Evolutionary conservation across 2,113 vertebrate genomes (phyloP).

Genomic region (Circaetus cinerascens): DNA sequence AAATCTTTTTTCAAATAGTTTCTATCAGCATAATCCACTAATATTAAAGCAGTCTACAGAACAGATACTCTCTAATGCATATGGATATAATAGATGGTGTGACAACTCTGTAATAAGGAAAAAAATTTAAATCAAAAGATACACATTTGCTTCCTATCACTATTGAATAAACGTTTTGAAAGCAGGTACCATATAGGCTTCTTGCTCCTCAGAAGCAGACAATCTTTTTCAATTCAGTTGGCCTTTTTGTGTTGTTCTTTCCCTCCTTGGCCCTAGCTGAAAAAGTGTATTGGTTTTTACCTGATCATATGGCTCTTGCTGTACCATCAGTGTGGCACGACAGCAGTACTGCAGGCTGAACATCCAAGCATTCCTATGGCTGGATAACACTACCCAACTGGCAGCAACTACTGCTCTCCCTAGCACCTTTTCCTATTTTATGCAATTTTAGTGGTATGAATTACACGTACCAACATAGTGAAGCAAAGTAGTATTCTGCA

Average conservation of each 20-base stretch:
- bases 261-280: not conserved
- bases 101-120: not conserved
- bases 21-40: not conserved
- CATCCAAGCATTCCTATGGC: rapidly evolving
- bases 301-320: not conserved
- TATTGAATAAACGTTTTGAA: not conserved
- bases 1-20: not conserved
- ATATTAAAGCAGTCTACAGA: not conserved
- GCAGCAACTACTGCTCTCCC: not conserved
- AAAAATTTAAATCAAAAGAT: not conserved
- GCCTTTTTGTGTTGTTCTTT: not conserved
- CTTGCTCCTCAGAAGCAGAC: not conserved
- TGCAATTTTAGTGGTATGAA: not conserved
- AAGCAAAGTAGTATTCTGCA: not conserved
- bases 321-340: not conserved
- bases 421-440: not conserved
- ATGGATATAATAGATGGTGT: not conserved
- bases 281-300: not conserved
- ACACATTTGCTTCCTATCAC: not conserved
- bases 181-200: not conserved
- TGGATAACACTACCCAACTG: not conserved
- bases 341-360: not conserved
- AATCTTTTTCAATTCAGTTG: not conserved
- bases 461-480: not conserved
- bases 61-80: not conserved